Base-by-base conservation (phyloP, 2,888 invertebrate species). In the Cephonodes hylas region DNA sequence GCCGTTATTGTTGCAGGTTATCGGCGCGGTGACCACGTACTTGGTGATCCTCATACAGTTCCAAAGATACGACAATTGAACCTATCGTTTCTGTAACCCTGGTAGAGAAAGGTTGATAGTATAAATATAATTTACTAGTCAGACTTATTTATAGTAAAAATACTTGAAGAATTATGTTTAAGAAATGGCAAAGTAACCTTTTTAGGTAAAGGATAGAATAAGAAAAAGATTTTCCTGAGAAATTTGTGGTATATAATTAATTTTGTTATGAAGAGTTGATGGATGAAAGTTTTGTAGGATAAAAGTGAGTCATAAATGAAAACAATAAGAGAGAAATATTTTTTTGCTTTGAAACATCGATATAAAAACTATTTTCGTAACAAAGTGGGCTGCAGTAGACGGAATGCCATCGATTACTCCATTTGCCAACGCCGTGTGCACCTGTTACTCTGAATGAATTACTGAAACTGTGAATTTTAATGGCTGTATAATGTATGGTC, bases 31-130 rank as follows among this genome's bases (percentile, higher is more conserved):
- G 0, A 94, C 94, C 0, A 94, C 94, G 0, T 94, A 94, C 73
- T 75, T 94, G 60, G 94, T 94, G 4, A 94, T 94, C 63, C 79
- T 94, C 8, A 93, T 94, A 75, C 94, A 94, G 74, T 94, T 94
- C 64, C 94, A 94, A 79, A 91, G 93, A 76, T 93, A 93, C 42
- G 93, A 93, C 56, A 74, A 53, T 38, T 78, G 38, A 38, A 38
- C 38, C n/a, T 3, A 4, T 2, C 1, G 38, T 38, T n/a, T 38
- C 3, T 10, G 34, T 13, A 34, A 8, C 13, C 6, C 3, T 3
- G n/a, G 3, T n/a, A n/a, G n/a, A n/a, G n/a, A n/a, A n/a, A n/a
- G n/a, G n/a, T n/a, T n/a, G n/a, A n/a, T n/a, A n/a, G n/a, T n/a
- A n/a, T n/a, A n/a, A n/a, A n/a, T n/a, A n/a, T n/a, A n/a, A n/a